These are phyloP conservation scores for Drosophila navojoa DNA, from an alignment of 1,140 invertebrate genomes.

Conservation along the genomic window DNA sequence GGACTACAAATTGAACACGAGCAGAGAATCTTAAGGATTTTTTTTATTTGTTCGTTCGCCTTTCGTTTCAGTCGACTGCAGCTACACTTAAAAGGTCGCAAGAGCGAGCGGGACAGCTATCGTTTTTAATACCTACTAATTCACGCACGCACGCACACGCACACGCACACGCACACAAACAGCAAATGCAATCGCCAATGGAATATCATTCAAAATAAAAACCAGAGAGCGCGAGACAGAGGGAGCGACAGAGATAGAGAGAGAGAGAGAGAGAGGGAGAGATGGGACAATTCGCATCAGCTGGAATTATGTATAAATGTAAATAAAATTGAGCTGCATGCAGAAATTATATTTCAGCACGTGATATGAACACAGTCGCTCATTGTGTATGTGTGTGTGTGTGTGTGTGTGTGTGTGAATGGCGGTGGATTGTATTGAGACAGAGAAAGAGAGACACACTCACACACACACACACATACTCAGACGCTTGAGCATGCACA, in stretches of 20 bases:
- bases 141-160: slow-evolving; percentile 14
- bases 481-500: neutral
- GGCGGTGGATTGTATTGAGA: slow-evolving; percentile 18
- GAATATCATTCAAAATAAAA: slow-evolving; percentile 22
- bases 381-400: slow-evolving; percentile 13
- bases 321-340: slow-evolving; percentile 54
- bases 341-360: slow-evolving; percentile 36
- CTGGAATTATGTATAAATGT: slow-evolving; percentile 35
- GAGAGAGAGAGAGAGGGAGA: no score
- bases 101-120: slow-evolving; percentile 3
- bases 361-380: slow-evolving; percentile 42
- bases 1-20: neutral
- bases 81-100: neutral
- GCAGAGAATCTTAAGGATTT: neutral
- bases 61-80: slow-evolving; percentile 6
- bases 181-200: slow-evolving; percentile 4
- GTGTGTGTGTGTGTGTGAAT: slow-evolving; percentile 16
- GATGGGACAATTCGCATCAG: slow-evolving; percentile 8
- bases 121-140: neutral
- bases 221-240: slow-evolving; percentile 3
- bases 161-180: slow-evolving; percentile 9
- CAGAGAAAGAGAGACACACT: slow-evolving; percentile 6
- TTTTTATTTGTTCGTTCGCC: neutral
- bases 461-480: slow-evolving; percentile 4
- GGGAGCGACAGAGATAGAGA: neutral